Evolutionary conservation across 2,797 vertebrate species (phyloP).

Genomic region (Semotilus atromaculatus): DNA sequence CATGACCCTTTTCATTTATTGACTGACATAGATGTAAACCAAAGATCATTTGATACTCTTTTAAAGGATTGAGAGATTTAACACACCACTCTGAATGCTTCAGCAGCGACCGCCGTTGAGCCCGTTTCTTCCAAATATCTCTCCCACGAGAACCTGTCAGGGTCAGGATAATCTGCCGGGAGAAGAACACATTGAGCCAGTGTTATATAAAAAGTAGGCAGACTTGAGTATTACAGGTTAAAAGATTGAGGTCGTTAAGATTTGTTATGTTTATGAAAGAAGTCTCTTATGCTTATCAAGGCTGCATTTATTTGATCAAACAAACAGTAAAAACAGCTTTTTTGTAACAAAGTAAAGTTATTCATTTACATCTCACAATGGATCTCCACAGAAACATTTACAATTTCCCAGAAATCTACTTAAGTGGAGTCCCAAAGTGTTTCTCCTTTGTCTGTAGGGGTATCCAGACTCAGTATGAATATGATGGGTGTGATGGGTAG

Average conservation of each 20-base stretch:
- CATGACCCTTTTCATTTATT: background rate
- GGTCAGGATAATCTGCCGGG: conserved; percentile 90
- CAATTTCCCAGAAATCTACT: background rate
- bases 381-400: background rate
- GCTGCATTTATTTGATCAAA: background rate
- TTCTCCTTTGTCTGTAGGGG: background rate
- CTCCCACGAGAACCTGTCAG: conserved; percentile 91
- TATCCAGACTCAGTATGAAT: background rate
- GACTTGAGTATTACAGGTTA: conserved; percentile 3
- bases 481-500: no score
- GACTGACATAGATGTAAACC: background rate
- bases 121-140: conserved; percentile 93
- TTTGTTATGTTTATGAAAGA: background rate
- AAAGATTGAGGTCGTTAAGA: background rate
- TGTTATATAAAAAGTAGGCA: background rate
- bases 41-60: background rate
- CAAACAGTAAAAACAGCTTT: background rate
- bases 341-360: background rate
- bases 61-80: background rate
- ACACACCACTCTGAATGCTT: conserved; percentile 92
- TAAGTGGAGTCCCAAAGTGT: background rate
- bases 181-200: conserved; percentile 30
- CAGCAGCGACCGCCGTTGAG: conserved; percentile 85
- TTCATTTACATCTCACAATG: background rate
- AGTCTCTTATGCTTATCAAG: background rate